Conservation (phyloP, 2,797 vertebrate genomes). For the Urosaurus nigricauda region DNA sequence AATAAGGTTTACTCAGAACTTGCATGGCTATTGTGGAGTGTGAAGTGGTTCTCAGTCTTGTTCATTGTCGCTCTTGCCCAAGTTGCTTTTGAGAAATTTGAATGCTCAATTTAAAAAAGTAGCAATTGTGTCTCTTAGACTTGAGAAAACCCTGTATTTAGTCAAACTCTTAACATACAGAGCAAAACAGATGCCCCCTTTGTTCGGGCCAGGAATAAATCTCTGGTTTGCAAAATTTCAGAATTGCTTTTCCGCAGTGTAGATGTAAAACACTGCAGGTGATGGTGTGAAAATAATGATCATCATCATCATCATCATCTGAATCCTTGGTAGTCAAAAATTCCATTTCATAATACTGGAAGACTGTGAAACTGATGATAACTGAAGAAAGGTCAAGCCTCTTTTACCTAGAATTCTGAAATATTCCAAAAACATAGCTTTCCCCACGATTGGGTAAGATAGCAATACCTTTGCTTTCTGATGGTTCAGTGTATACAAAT, state of each 20-base stretch:
- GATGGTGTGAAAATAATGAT: background rate
- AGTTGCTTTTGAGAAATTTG: constrained; percentile 45
- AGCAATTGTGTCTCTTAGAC: constrained; percentile 45
- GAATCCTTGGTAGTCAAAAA: too few relatives aligned
- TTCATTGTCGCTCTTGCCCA: constrained; percentile 20
- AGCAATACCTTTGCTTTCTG: too few relatives aligned
- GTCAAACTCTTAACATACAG: background rate
- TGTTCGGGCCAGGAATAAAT: background rate
- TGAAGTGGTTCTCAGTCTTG: background rate
- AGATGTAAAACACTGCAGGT: background rate
- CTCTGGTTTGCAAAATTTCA: background rate
- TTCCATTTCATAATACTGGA: too few relatives aligned
- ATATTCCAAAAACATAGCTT: too few relatives aligned
- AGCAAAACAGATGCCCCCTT: background rate
- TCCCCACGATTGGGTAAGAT: too few relatives aligned
- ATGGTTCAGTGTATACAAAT: too few relatives aligned
- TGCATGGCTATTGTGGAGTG: background rate
- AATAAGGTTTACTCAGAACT: constrained; percentile 2
- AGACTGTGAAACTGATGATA: too few relatives aligned
- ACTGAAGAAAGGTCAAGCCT: too few relatives aligned
- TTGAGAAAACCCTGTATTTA: constrained; percentile 58
- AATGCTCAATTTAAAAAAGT: constrained; percentile 6
- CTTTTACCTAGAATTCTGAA: too few relatives aligned
- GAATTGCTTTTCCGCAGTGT: background rate
- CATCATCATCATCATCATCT: too few relatives aligned